phyloP scores from a whole-genome alignment of 2,113 vertebrate species.

The Melanotaenia duboulayi region DNA sequence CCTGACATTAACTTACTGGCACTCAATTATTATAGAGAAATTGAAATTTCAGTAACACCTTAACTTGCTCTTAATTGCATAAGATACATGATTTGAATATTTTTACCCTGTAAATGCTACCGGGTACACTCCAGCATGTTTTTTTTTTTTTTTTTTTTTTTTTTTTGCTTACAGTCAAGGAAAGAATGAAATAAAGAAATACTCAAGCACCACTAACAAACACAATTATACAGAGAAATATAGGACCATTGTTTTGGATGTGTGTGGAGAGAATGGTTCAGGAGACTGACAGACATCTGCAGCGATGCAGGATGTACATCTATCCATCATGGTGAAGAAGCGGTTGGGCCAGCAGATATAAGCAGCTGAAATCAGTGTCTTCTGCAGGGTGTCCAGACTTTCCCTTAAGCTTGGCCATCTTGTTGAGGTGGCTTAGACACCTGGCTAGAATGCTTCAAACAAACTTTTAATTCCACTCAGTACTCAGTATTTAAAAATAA shows the following conservation, averaged over 20 bases:
- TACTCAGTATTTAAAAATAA: not conserved
- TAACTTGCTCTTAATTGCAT: conserved; percentile 25
- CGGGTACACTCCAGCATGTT: not conserved
- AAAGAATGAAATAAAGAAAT: too few species aligned
- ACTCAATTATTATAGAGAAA: conserved; percentile 46
- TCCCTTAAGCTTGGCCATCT: too few species aligned
- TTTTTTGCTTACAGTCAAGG: too few species aligned
- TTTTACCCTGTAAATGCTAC: conserved; percentile 1
- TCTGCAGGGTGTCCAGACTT: too few species aligned
- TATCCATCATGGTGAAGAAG: too few species aligned
- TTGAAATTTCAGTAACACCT: conserved; percentile 26
- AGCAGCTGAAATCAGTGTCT: too few species aligned
- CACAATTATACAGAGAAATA: not conserved
- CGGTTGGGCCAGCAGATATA: too few species aligned
- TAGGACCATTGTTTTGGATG: not conserved
- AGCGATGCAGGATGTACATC: too few species aligned
- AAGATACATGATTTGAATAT: conserved; percentile 10
- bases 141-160: not conserved
- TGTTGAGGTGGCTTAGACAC: too few species aligned
- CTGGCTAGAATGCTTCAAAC: not conserved
- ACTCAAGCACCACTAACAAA: not conserved
- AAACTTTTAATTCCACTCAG: conserved; percentile 25
- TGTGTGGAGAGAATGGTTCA: too few species aligned
- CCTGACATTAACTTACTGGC: conserved; percentile 43
- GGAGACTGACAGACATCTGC: too few species aligned